Conservation (phyloP, 2,888 invertebrate species). For the Criorhina ranunculi region DNA sequence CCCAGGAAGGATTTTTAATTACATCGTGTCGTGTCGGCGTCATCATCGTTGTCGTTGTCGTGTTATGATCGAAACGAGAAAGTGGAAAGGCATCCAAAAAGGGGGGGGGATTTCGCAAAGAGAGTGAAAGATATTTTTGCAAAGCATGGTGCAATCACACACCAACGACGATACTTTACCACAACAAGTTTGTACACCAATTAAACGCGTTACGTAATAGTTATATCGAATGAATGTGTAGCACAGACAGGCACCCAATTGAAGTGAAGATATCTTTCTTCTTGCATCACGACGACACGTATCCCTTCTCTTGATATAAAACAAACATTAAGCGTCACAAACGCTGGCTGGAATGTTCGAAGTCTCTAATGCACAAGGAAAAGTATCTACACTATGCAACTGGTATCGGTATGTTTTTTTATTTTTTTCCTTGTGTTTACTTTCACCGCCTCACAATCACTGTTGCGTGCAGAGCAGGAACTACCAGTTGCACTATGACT, state of each 20-base stretch:
- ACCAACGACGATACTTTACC: slow-evolving; percentile 25
- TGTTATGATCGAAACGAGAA: slow-evolving; percentile 62
- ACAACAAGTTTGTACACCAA: slow-evolving; percentile 64
- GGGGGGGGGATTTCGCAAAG: background rate
- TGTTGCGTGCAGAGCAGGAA: slow-evolving; percentile 71
- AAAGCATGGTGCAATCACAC: slow-evolving; percentile 50
- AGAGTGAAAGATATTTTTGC: slow-evolving; percentile 22
- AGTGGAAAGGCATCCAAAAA: slow-evolving; percentile 51
- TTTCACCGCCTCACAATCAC: slow-evolving; percentile 72
- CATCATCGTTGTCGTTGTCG: slow-evolving; percentile 22
- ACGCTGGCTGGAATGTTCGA: background rate
- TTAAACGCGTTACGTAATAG: slow-evolving; percentile 64
- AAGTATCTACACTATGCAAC: slow-evolving; percentile 42
- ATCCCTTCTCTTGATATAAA: slow-evolving; percentile 12
- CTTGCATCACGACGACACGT: slow-evolving; percentile 3
- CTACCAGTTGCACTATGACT: slow-evolving; percentile 71
- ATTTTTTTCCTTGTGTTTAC: slow-evolving; percentile 42
- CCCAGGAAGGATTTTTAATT: slow-evolving; percentile 66
- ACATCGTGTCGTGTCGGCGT: slow-evolving; percentile 43
- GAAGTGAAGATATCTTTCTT: slow-evolving; percentile 37
- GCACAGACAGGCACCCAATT: slow-evolving; percentile 21
- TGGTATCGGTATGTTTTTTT: background rate
- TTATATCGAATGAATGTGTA: slow-evolving; percentile 46
- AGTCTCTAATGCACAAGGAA: slow-evolving; percentile 35
- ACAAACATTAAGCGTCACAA: no score